Evolutionary conservation across 2,113 vertebrate species (phyloP).

Genomic region (Ammospiza caudacuta): DNA sequence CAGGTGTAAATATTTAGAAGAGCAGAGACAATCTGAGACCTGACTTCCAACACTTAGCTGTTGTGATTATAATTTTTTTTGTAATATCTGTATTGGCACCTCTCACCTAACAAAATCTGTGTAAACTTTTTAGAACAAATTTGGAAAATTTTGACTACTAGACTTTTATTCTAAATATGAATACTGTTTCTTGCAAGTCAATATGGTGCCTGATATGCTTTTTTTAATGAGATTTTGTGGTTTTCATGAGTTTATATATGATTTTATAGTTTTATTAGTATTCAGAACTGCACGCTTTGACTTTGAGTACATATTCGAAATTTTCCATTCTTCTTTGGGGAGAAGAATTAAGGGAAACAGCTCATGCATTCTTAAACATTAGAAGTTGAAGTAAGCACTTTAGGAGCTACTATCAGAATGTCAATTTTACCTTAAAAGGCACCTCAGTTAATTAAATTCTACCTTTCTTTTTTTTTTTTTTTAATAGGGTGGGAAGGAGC

Average conservation of each 20-base stretch:
- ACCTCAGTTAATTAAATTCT: not conserved
- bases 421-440: not conserved
- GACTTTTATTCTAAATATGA: not conserved
- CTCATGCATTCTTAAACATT: not conserved
- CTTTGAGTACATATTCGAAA: not conserved
- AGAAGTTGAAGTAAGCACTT: not conserved
- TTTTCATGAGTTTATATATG: not conserved
- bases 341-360: not conserved
- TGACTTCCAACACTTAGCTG: not conserved
- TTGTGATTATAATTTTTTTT: not conserved
- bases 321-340: not conserved
- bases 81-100: not conserved
- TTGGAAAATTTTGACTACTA: not conserved
- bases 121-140: not conserved
- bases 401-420: not conserved
- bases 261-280: not conserved
- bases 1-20: not conserved
- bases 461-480: not conserved
- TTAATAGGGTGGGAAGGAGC: slow-evolving; percentile 93
- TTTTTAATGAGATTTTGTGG: not conserved
- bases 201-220: accelerated
- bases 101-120: not conserved
- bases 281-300: not conserved
- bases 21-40: not conserved
- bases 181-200: not conserved